Conservation (phyloP, 2,797 vertebrate species). For the Chelonia mydas region DNA sequence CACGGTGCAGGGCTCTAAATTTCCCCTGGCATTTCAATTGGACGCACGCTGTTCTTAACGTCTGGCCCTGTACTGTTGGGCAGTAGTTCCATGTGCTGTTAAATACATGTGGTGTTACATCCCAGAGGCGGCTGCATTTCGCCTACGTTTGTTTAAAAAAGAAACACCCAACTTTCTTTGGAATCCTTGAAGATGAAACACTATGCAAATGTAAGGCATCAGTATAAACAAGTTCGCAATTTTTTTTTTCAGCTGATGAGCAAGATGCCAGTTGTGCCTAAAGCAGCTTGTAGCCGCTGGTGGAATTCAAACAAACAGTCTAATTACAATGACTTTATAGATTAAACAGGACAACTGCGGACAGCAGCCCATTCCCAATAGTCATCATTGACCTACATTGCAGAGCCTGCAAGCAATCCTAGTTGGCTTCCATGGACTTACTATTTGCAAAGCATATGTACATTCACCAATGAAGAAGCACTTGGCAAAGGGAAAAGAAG, state of each 20-base stretch:
- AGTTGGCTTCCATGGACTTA: neutral
- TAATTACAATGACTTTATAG: neutral
- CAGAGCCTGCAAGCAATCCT: neutral
- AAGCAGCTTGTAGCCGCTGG: neutral
- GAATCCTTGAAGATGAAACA: neutral
- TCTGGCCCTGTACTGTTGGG: neutral
- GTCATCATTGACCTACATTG: constrained; percentile 9
- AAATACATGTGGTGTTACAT: neutral
- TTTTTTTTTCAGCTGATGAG: neutral
- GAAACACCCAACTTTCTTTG: neutral
- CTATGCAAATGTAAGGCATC: neutral
- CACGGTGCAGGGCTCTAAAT: neutral
- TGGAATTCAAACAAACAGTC: neutral
- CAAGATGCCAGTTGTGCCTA: neutral
- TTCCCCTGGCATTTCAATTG: neutral
- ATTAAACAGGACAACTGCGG: neutral
- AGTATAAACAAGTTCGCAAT: neutral
- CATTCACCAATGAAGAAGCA: neutral
- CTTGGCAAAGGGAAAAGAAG: neutral
- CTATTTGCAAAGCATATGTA: neutral
- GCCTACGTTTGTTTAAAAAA: neutral
- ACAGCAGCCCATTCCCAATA: neutral
- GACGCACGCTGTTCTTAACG: neutral
- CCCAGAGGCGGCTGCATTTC: neutral
- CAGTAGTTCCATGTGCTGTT: neutral